A percentile compares a stretch with the other conserved stretches of the same genome.
These are phyloP conservation scores for Drosophila atroscutellata DNA, from an alignment of 2,888 invertebrate genomes.

Conservation along the genomic window DNA sequence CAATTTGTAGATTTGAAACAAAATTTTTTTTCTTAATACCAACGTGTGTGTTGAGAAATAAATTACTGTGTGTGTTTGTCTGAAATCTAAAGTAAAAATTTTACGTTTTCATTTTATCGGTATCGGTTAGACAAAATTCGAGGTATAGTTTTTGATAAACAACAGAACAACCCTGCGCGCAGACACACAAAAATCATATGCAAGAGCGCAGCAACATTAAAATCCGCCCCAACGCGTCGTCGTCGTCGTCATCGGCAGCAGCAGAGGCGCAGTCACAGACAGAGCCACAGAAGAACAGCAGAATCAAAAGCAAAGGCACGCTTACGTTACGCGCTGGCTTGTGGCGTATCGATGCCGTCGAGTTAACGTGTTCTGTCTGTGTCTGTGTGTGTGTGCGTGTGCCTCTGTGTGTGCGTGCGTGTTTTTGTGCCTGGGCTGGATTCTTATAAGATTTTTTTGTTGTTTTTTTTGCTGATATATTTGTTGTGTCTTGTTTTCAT, in stretches of 20 bases:
- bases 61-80: constrained; percentile 30
- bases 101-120: constrained; percentile 49
- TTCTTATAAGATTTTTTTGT: constrained; percentile 45
- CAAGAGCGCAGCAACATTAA: constrained; percentile 62
- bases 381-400: constrained; percentile 9
- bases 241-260: constrained; percentile 37
- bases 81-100: constrained; percentile 42
- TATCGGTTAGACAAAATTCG: constrained; percentile 53
- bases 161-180: constrained; percentile 58
- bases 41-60: constrained; percentile 7
- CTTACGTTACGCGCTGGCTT: constrained; percentile 56
- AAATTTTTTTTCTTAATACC: constrained; percentile 2
- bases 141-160: constrained; percentile 56
- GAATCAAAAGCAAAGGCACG: constrained; percentile 55
- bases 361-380: constrained; percentile 46
- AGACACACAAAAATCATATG: constrained; percentile 51
- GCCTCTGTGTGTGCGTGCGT: constrained; percentile 1
- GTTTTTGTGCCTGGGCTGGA: constrained; percentile 29
- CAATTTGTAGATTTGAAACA: constrained; percentile 14
- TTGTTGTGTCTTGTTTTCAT: constrained; percentile 25
- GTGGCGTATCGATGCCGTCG: constrained; percentile 48
- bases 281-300: constrained; percentile 25
- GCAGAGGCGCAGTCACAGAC: constrained; percentile 11
- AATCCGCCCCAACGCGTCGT: constrained; percentile 62
- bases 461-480: constrained; percentile 23